Conservation (phyloP, 2,888 invertebrate genomes). For the Nipponacmea schrenckii region DNA sequence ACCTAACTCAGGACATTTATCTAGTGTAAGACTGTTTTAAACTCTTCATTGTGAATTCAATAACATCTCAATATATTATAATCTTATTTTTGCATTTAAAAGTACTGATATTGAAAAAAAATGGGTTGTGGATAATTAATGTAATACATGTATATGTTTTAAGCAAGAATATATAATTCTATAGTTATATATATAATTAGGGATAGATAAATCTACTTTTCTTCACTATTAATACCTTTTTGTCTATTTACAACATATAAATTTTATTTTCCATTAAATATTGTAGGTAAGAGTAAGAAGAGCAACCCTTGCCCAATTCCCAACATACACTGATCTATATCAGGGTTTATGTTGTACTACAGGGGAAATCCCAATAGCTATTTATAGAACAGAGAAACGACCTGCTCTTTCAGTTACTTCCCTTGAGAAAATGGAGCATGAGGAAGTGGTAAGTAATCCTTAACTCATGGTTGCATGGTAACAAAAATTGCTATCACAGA, state of each 20-base stretch:
- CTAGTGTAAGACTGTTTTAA: conserved; percentile 79
- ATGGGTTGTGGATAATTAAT: too few relatives aligned
- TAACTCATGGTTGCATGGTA: background rate
- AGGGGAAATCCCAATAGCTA: conserved; percentile 97
- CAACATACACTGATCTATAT: conserved; percentile 95
- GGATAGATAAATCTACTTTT: too few relatives aligned
- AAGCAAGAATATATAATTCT: too few relatives aligned
- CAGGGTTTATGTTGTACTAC: conserved; percentile 97
- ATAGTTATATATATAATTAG: too few relatives aligned
- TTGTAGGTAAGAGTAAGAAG: conserved; percentile 91
- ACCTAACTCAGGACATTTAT: conserved; percentile 94
- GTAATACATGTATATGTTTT: too few relatives aligned
- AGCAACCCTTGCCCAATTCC: conserved; percentile 95
- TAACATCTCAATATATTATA: too few relatives aligned
- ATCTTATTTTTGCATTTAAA: background rate
- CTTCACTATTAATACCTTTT: too few relatives aligned
- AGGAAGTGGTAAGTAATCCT: too few relatives aligned
- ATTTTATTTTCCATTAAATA: too few relatives aligned
- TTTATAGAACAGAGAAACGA: conserved; percentile 88
- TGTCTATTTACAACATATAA: too few relatives aligned
- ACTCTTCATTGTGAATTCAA: too few relatives aligned
- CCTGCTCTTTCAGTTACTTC: background rate
- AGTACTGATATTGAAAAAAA: too few relatives aligned
- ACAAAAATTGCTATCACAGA: background rate
- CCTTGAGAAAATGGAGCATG: background rate